Conservation (phyloP, 2,888 invertebrate species). For the Ormyrus thymus region DNA sequence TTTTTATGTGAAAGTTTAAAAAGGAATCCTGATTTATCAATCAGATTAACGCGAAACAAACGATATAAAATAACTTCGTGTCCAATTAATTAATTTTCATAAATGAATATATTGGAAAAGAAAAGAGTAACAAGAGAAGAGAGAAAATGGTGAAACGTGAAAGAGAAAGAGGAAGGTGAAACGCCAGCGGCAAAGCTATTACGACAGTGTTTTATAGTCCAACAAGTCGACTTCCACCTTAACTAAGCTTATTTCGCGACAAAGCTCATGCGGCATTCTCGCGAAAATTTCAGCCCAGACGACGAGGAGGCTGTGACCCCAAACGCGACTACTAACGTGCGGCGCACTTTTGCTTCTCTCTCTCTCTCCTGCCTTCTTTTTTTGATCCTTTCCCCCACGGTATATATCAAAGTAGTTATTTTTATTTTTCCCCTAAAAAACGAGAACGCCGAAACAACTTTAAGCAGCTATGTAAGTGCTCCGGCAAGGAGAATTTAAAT, state of each 20-base stretch:
- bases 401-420: constrained; percentile 34
- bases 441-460: constrained; percentile 20
- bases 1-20: too few species aligned
- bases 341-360: neutral
- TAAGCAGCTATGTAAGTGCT: constrained; percentile 33
- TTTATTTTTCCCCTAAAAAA: constrained; percentile 31
- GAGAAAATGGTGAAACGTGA: neutral
- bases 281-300: constrained; percentile 56
- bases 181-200: constrained; percentile 60
- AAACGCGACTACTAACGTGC: constrained; percentile 4
- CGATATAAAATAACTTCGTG: too few species aligned
- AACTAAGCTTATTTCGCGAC: constrained; percentile 68
- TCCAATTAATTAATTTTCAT: too few species aligned
- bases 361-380: neutral
- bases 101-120: too few species aligned
- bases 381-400: neutral
- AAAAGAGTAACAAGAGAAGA: too few species aligned
- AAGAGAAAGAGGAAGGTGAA: constrained; percentile 37
- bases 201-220: constrained; percentile 66
- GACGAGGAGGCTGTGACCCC: neutral
- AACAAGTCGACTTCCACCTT: constrained; percentile 62
- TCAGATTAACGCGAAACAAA: too few species aligned
- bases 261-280: constrained; percentile 66
- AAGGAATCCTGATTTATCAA: too few species aligned
- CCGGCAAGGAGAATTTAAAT: constrained; percentile 41